These are phyloP conservation scores for Rhynchopsitta pachyrhyncha DNA, from an alignment of 2,113 vertebrate genomes.

Conservation along the genomic window DNA sequence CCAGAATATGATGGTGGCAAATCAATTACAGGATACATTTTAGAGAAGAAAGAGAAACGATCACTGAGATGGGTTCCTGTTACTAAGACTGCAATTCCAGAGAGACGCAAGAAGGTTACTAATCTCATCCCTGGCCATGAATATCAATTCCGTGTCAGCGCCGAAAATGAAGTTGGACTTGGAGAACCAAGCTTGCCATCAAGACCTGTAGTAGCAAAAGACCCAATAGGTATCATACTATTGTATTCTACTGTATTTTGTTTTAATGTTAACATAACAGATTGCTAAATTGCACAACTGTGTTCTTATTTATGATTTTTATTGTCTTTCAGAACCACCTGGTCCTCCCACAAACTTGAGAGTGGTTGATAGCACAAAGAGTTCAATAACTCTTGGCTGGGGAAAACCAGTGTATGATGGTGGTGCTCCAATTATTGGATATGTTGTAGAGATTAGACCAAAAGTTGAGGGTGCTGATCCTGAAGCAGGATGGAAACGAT, in stretches of 20 bases:
- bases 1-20: slow-evolving; percentile 95
- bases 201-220: slow-evolving; percentile 89
- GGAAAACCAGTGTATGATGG: slow-evolving; percentile 92
- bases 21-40: slow-evolving; percentile 91
- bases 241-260: not conserved
- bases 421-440: slow-evolving; percentile 93
- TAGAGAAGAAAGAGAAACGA: slow-evolving; percentile 94
- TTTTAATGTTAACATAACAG: not conserved
- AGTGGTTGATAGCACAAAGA: slow-evolving; percentile 90
- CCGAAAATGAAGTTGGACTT: slow-evolving; percentile 95
- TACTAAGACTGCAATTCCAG: slow-evolving; percentile 86
- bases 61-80: slow-evolving; percentile 89
- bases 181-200: slow-evolving; percentile 92
- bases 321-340: slow-evolving; percentile 84
- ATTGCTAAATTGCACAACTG: not conserved
- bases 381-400: slow-evolving; percentile 88
- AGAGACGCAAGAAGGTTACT: slow-evolving; percentile 86
- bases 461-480: slow-evolving; percentile 82
- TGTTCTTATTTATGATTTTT: slow-evolving; percentile 3
- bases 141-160: slow-evolving; percentile 97
- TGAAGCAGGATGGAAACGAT: slow-evolving; percentile 93
- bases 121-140: slow-evolving; percentile 92
- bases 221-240: slow-evolving; percentile 85
- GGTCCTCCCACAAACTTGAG: slow-evolving; percentile 92
- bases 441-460: slow-evolving; percentile 90